Percentiles rank a stretch among this genome's conserved stretches.
Evolutionary conservation across 2,888 invertebrate species (phyloP).

Genomic region (Tenthredo mesomela): DNA sequence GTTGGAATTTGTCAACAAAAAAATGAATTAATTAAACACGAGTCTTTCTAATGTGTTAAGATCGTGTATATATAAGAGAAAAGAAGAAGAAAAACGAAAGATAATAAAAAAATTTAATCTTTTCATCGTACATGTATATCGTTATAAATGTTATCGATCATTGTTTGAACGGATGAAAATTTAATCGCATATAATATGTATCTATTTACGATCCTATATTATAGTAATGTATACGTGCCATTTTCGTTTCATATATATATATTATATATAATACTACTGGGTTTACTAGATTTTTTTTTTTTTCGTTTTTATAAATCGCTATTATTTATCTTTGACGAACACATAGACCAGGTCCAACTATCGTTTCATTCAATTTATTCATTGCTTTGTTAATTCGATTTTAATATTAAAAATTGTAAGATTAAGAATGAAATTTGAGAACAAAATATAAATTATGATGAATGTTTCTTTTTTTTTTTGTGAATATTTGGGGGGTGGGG

Average conservation of each 20-base stretch:
- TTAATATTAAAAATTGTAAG: neutral
- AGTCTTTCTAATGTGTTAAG: neutral
- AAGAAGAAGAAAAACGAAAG: neutral
- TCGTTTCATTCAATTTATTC: neutral
- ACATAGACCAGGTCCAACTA: neutral
- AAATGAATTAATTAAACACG: neutral
- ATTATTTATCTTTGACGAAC: neutral
- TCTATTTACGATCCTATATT: neutral
- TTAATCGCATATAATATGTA: neutral
- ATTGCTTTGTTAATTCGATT: neutral
- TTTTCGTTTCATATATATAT: neutral
- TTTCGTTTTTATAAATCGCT: neutral
- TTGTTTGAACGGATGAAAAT: conserved; percentile 19
- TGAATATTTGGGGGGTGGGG: neutral
- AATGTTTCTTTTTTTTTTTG: neutral
- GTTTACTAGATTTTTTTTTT: neutral
- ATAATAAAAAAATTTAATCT: neutral
- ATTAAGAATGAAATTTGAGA: neutral
- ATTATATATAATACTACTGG: too few relatives aligned
- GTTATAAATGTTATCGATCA: conserved; percentile 43
- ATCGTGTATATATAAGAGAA: conserved; percentile 14
- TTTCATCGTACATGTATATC: conserved; percentile 3
- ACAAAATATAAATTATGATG: neutral
- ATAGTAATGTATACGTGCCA: conserved; percentile 28
- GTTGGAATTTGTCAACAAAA: neutral